Evolutionary conservation across 2,888 invertebrate genomes (phyloP).

Genomic region (Ernsta delagoae): DNA sequence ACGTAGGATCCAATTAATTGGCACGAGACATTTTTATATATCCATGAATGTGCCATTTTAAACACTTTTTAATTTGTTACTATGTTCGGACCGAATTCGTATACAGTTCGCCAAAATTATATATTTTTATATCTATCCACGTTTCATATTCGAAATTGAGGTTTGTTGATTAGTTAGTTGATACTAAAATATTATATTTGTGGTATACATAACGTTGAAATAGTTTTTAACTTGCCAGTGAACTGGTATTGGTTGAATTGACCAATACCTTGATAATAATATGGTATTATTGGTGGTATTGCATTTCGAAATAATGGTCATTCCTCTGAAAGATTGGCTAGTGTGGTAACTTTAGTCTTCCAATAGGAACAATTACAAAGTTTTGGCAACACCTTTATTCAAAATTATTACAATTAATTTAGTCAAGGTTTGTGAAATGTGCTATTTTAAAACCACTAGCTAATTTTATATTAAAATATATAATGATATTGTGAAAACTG

Average conservation of each 20-base stretch:
- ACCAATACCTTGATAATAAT: conserved; percentile 55
- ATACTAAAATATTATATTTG: conserved; percentile 49
- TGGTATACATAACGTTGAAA: conserved; percentile 41
- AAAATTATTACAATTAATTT: conserved; percentile 30
- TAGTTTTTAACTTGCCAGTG: conserved; percentile 38
- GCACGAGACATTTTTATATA: conserved; percentile 37
- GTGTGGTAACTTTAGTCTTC: conserved; percentile 38
- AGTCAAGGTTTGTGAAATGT: conserved; percentile 29
- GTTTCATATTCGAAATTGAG: conserved; percentile 77
- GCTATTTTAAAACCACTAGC: conserved; percentile 22
- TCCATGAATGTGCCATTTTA: conserved; percentile 61
- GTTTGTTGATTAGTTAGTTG: conserved; percentile 63
- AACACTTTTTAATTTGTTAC: conserved; percentile 58
- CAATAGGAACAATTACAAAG: conserved; percentile 36
- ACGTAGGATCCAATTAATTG: conserved; percentile 9
- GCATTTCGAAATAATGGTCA: conserved; percentile 69
- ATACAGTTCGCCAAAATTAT: conserved; percentile 77
- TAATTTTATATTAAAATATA: conserved; percentile 23
- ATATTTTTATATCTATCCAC: conserved; percentile 76
- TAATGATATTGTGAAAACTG: conserved; percentile 14
- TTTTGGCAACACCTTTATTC: conserved; percentile 25
- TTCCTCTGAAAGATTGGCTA: conserved; percentile 35
- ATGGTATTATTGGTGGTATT: conserved; percentile 55
- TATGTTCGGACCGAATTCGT: conserved; percentile 59
- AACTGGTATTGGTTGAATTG: conserved; percentile 41